phyloP scores from a whole-genome alignment of 2,888 invertebrate genomes.

The Limnephilus lunatus region DNA sequence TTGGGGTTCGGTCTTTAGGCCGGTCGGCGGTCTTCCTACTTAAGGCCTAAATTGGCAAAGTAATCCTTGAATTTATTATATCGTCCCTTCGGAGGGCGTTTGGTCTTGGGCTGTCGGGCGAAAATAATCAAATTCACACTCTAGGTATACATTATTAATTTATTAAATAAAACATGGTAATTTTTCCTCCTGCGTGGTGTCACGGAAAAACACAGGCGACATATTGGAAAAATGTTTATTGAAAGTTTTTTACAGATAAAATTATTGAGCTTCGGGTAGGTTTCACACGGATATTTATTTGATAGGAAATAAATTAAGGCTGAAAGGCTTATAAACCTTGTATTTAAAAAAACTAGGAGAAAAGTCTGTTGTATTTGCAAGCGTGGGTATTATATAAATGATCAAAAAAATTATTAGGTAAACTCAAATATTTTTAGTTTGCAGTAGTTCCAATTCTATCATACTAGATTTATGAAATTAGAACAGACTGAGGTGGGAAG shows the following conservation, averaged over 20 bases:
- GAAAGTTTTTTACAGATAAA: not conserved
- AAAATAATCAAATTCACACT: constrained; percentile 38
- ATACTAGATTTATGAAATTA: too few species aligned
- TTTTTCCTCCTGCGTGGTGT: constrained; percentile 4
- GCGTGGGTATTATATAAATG: too few species aligned
- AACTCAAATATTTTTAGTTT: too few species aligned
- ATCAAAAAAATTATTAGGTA: too few species aligned
- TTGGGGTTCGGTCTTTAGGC: constrained; percentile 28
- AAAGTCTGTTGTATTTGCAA: too few species aligned
- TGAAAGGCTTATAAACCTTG: not conserved
- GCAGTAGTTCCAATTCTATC: too few species aligned
- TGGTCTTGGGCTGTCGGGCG: constrained; percentile 24
- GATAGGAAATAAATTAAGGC: too few species aligned
- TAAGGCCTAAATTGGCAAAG: constrained; percentile 40
- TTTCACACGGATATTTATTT: not conserved
- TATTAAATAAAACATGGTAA: constrained; percentile 20
- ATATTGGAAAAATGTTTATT: not conserved
- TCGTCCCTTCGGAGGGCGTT: not conserved
- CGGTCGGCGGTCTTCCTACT: constrained; percentile 41
- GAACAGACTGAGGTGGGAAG: too few species aligned
- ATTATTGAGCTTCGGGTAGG: not conserved
- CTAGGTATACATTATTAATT: constrained; percentile 28
- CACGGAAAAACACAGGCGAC: not conserved
- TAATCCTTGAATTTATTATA: constrained; percentile 45
- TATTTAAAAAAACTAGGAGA: too few species aligned